Conservation (phyloP, 1,140 invertebrate genomes). For the Drosophila trapezifrons region DNA sequence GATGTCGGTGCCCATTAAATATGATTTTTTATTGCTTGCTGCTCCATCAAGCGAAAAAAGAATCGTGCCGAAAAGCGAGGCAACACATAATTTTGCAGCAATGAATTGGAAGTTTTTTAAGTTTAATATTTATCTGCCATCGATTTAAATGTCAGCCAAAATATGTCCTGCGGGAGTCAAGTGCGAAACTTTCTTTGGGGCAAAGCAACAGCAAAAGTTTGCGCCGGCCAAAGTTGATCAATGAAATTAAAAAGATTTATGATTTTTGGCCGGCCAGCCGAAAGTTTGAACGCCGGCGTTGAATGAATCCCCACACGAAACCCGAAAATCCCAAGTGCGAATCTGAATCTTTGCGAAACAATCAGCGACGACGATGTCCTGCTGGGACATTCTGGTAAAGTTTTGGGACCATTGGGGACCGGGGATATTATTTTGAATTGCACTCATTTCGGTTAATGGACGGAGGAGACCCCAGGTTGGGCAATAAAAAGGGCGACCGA, state of each 20-base stretch:
- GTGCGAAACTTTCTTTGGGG: constrained; percentile 69
- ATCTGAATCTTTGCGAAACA: constrained; percentile 53
- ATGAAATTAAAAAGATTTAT: constrained; percentile 83
- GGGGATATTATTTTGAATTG: constrained; percentile 75
- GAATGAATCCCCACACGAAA: constrained; percentile 54
- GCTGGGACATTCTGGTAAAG: constrained; percentile 43
- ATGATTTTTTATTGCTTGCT: constrained; percentile 59
- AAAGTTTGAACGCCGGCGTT: constrained; percentile 62
- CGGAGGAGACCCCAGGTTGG: constrained; percentile 45
- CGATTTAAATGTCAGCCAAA: constrained; percentile 76
- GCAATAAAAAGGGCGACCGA: constrained; percentile 62
- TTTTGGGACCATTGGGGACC: constrained; percentile 42
- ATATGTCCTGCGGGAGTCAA: constrained; percentile 71
- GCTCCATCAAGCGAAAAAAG: constrained; percentile 21
- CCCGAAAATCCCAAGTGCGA: constrained; percentile 35
- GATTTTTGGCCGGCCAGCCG: constrained; percentile 62
- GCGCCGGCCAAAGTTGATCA: constrained; percentile 59
- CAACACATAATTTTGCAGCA: constrained; percentile 70
- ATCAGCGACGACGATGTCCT: constrained; percentile 50
- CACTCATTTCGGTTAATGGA: constrained; percentile 74
- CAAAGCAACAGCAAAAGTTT: constrained; percentile 47
- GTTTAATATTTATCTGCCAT: constrained; percentile 77
- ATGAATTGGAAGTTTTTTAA: constrained; percentile 68
- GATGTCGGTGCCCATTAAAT: constrained; percentile 47
- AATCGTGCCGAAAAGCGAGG: constrained; percentile 46